A percentile compares a stretch with the other conserved stretches of the same genome.
phyloP scores from a whole-genome alignment of 2,888 invertebrate species.

The Tinea pellionella region DNA sequence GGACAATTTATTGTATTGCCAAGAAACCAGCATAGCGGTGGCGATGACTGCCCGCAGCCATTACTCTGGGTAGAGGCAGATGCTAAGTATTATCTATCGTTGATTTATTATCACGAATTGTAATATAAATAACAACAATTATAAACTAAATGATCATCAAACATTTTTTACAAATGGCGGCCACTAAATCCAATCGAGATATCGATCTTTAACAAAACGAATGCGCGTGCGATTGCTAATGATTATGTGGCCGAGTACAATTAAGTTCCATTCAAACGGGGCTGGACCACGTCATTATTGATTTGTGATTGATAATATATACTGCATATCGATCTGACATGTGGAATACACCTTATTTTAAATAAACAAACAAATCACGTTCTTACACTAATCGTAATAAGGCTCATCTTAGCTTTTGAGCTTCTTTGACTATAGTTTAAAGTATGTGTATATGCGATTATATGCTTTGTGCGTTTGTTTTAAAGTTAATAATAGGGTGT shows the following conservation, averaged over 20 bases:
- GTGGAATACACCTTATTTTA: slow-evolving; percentile 13
- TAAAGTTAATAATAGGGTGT: not conserved
- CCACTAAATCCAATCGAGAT: slow-evolving; percentile 10
- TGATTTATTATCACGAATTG: not conserved
- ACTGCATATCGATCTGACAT: slow-evolving; percentile 20
- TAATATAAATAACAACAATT: not conserved
- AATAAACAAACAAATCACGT: not conserved
- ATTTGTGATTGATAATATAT: slow-evolving; percentile 63
- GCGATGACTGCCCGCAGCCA: no score
- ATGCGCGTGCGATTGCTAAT: slow-evolving; percentile 37
- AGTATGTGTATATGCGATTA: no score
- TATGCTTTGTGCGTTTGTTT: not conserved
- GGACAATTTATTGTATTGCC: no score
- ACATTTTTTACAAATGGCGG: slow-evolving; percentile 5
- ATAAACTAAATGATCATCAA: not conserved
- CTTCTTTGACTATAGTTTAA: no score
- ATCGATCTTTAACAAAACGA: slow-evolving; percentile 9
- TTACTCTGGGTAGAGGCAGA: no score
- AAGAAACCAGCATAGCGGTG: no score
- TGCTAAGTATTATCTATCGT: no score
- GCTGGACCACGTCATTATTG: slow-evolving; percentile 48
- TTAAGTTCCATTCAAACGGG: slow-evolving; percentile 50
- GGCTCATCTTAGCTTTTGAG: not conserved
- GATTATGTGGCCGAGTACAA: slow-evolving; percentile 43
- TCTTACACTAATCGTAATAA: not conserved